Evolutionary conservation across 2,888 invertebrate species (phyloP), one percentile per base, ranked within the genome.

Genomic region (Torymus auratus): DNA sequence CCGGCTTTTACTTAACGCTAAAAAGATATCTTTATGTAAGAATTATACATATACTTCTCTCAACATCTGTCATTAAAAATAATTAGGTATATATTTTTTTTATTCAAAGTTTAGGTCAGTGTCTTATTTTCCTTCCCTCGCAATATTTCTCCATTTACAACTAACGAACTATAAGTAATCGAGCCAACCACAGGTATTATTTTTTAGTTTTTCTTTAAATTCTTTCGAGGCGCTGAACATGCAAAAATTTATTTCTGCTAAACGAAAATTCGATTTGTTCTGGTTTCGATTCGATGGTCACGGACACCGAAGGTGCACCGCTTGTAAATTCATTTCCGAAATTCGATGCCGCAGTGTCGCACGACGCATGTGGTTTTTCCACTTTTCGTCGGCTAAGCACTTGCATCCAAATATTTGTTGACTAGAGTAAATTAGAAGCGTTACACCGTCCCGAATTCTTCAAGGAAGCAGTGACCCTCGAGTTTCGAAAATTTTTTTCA

Each of bases 341-440:
- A 53, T 82, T 62, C 20, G 28, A 67, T 76, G 62, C 61, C 71
- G 62, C 61, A 20, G 20, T 73, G 72, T 41, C 41, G 41, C 41
- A 7, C 41, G 41, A 41, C 41, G 58, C 68, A 73, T 52, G 62
- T 69, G 14, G 3, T 52, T 11, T 10, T 17, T 61, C n/a, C 3
- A 7, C 15, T 56, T 75, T 73, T 64, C 73, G 52, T 55, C 20
- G n/a, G 70, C 53, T 72, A 76, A 72, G 58, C 41, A 41, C 78
- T 69, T 50, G 75, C 64, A 72, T 79, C 53, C 72, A 71, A 82
- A 75, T 64, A 82, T 77, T 41, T 82, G 78, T 84, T 86, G 86
- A 86, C 86, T 86, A 85, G 86, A 86, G 84, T 85, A 81, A 61
- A 84, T 83, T 80, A 81, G 77, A 83, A 78, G 52, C 62, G 68